Percentiles rank a stretch among this genome's conserved stretches.
Conservation (phyloP, 1,140 invertebrate species). For the Mizuhopecten yessoensis region DNA sequence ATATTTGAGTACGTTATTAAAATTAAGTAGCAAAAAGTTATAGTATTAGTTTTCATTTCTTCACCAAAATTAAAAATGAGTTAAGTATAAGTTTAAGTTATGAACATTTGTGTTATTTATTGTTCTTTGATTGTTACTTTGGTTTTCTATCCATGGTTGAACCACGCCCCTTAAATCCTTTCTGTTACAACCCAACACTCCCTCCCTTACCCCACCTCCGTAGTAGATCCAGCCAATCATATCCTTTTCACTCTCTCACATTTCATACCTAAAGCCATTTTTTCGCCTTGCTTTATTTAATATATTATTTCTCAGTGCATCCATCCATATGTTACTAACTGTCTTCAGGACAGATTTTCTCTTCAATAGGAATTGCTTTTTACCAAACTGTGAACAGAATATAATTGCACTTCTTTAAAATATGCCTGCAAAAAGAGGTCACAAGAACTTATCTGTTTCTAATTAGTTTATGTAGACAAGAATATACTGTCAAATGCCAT, state of each 20-base stretch:
- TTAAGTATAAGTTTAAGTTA: background rate
- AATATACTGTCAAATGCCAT: no score
- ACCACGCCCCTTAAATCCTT: background rate
- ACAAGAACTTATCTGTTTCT: no score
- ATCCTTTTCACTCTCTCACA: background rate
- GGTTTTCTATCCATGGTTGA: background rate
- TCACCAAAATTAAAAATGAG: background rate
- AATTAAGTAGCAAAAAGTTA: background rate
- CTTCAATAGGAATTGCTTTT: no score
- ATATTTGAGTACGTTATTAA: background rate
- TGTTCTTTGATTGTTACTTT: background rate
- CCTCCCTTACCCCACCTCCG: background rate
- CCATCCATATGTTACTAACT: no score
- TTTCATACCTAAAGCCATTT: background rate
- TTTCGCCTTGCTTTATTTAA: background rate
- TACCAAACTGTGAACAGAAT: no score
- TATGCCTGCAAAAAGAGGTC: no score
- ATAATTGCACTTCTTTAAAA: no score
- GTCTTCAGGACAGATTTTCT: no score
- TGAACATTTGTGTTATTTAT: background rate
- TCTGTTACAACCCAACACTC: background rate
- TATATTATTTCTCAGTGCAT: background rate
- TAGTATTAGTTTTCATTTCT: no score
- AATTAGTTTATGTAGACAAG: no score
- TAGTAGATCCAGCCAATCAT: background rate